Evolutionary conservation across 2,888 invertebrate genomes (phyloP).

Genomic region (Empis stercorea): DNA sequence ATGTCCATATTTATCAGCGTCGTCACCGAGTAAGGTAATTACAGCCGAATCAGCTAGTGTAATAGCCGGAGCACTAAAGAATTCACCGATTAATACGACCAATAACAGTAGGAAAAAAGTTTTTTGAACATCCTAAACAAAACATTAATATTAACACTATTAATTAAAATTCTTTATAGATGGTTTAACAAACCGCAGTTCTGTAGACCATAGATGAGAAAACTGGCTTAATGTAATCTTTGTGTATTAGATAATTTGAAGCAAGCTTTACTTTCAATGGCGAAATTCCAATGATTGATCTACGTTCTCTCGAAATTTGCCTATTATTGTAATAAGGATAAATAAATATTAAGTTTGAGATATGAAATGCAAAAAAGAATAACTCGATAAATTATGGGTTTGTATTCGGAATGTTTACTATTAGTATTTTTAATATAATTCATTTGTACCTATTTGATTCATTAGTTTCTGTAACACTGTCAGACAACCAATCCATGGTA

Average conservation of each 20-base stretch:
- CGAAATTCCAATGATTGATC: conserved; percentile 37
- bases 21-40: conserved; percentile 77
- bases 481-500: too few relatives aligned
- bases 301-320: conserved; percentile 18
- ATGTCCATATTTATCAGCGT: conserved; percentile 81
- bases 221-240: conserved; percentile 73
- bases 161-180: not conserved
- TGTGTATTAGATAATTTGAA: conserved; percentile 57
- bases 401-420: too few relatives aligned
- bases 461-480: too few relatives aligned
- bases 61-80: conserved; percentile 92
- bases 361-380: too few relatives aligned
- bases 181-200: conserved; percentile 34
- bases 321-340: too few relatives aligned
- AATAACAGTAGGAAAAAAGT: conserved; percentile 89
- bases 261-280: conserved; percentile 67
- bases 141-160: not conserved
- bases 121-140: conserved; percentile 68
- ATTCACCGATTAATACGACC: conserved; percentile 91
- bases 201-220: conserved; percentile 90
- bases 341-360: too few relatives aligned
- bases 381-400: too few relatives aligned
- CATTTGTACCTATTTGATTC: not conserved
- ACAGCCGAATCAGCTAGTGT: conserved; percentile 89
- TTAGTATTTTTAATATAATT: too few relatives aligned